phyloP scores from a whole-genome alignment of 2,888 invertebrate species.

The Torymus tubicola region DNA sequence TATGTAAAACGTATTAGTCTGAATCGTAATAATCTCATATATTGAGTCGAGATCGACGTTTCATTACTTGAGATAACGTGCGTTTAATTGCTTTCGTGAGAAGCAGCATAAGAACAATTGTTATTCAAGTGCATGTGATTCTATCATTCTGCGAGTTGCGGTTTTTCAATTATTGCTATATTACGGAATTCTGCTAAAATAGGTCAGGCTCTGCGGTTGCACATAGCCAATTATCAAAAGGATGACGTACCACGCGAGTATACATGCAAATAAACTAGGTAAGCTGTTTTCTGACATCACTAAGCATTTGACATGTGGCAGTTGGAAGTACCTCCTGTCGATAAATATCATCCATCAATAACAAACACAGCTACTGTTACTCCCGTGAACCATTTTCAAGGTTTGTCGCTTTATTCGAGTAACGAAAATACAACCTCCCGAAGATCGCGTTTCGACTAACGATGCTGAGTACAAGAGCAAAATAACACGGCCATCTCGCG shows the following conservation, averaged over 20 bases:
- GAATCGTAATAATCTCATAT: too few species aligned
- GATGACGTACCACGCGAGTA: background rate
- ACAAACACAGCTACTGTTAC: background rate
- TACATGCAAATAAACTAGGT: conserved; percentile 1
- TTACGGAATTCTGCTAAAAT: conserved; percentile 46
- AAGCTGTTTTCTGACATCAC: background rate
- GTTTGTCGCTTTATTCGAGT: too few species aligned
- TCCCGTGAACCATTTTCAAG: too few species aligned
- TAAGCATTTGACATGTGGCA: too few species aligned
- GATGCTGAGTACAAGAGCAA: too few species aligned
- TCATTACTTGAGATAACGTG: conserved; percentile 39
- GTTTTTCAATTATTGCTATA: conserved; percentile 38
- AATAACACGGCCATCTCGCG: too few species aligned
- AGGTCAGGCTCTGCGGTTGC: conserved; percentile 16
- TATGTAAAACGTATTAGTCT: too few species aligned
- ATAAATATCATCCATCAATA: too few species aligned
- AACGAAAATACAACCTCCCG: too few species aligned
- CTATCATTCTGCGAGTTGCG: conserved; percentile 34
- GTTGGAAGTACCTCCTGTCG: too few species aligned
- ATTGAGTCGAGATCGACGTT: conserved; percentile 31
- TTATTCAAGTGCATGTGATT: conserved; percentile 36
- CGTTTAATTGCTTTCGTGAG: conserved; percentile 54
- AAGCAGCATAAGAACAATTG: conserved; percentile 45
- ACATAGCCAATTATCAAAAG: conserved; percentile 17
- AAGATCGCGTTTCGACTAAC: too few species aligned